Evolutionary conservation across 1,140 invertebrate species (phyloP), one percentile per base, ranked within the genome.

Genomic region (Pentalonia nigronervosa): DNA sequence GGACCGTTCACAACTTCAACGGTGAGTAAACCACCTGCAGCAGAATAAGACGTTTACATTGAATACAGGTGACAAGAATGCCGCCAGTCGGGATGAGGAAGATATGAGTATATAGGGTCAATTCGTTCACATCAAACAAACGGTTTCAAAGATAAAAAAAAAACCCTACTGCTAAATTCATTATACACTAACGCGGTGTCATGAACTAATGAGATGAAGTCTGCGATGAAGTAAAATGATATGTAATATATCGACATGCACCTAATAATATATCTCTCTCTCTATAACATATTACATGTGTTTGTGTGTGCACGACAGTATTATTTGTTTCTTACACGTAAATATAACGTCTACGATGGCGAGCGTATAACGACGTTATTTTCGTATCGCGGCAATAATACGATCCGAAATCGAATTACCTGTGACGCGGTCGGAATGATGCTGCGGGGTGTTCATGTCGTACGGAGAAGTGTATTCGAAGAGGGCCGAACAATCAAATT

Each of bases 301-400:
- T 8, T 23, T 8, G 25, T 25, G 56, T 60, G 60, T 67, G 60
- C 8, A 14, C 25, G 56, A 60, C 56, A 60, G 56, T 60, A 60
- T 60, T 60, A 60, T 60, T 76, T 14, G 60, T 76, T 76, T 23
- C 60, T 76, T 76, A n/a, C 60, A 30, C 60, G 60, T 76, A 76
- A 76, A n/a, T 34, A n/a, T 76, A 76, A 76, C 30, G 60, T 76
- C 60, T 34, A 76, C 60, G 60, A 76, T 20, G 60, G 60, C 60
- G 60, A n/a, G n/a, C 4, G n/a, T 17, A 76, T 76, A 76, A 76
- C 60, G 60, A 76, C n/a, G 60, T 76, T 76, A 76, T 76, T 76
- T 76, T n/a, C 60, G 60, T 76, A 76, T n/a, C 60, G 60, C n/a
- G n/a, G 60, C 60, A 76, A 76, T 76, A 76, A 76, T n/a, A 67